A percentile compares a stretch with the other conserved stretches of the same genome.
phyloP scores from a whole-genome alignment of 2,797 vertebrate genomes.

The Schizopygopsis pylzovi region DNA sequence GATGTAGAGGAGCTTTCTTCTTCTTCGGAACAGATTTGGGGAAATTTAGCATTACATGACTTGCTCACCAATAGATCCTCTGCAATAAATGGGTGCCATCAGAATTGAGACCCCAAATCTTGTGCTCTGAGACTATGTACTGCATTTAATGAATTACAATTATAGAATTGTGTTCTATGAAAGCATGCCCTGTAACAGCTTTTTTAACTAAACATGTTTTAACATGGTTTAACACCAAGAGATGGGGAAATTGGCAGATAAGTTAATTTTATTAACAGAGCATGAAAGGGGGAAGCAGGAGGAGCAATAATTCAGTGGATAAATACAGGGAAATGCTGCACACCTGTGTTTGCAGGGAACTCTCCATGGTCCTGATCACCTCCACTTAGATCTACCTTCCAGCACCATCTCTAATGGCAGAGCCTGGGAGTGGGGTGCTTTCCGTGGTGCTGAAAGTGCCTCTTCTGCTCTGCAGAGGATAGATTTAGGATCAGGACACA shows the following conservation, averaged over 20 bases:
- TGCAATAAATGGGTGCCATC: neutral
- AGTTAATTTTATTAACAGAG: neutral
- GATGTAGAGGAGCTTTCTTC: neutral
- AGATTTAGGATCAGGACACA: neutral
- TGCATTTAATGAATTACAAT: neutral
- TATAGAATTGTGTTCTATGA: neutral
- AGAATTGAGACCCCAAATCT: neutral
- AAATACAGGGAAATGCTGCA: neutral
- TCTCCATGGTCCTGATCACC: neutral
- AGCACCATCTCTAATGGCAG: neutral
- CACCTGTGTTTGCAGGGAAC: neutral
- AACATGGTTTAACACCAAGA: neutral
- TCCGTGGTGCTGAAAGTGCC: neutral
- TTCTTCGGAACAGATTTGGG: neutral
- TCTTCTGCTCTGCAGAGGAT: neutral
- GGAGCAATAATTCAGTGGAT: neutral
- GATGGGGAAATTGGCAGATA: neutral
- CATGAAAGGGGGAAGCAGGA: neutral
- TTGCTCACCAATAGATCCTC: neutral
- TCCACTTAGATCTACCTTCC: neutral
- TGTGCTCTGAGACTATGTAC: neutral
- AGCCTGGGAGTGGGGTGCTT: neutral
- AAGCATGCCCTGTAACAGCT: neutral
- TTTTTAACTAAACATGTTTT: neutral
- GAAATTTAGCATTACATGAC: neutral